Percentiles rank a stretch among this genome's conserved stretches.
phyloP scores from a whole-genome alignment of 1,140 invertebrate species.

The Drosophila ambigua region DNA sequence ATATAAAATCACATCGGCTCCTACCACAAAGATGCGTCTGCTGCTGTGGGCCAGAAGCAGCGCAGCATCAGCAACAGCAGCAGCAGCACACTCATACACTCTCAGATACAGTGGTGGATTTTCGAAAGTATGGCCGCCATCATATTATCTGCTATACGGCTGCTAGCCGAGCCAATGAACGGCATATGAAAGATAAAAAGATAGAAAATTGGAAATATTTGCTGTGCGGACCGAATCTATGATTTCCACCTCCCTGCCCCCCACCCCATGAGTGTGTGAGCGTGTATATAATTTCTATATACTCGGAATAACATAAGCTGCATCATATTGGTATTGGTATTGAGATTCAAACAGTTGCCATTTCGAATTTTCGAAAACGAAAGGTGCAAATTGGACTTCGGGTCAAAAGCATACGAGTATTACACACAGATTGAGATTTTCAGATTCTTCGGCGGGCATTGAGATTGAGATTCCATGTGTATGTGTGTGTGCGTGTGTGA shows the following conservation, averaged over 20 bases:
- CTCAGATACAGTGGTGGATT: slow-evolving; percentile 29
- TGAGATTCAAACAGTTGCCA: slow-evolving; percentile 67
- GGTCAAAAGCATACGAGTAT: slow-evolving; percentile 36
- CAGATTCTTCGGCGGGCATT: neutral
- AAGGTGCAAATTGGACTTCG: slow-evolving; percentile 68
- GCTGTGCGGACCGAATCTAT: slow-evolving; percentile 48
- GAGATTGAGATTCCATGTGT: neutral
- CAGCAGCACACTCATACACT: slow-evolving; percentile 51
- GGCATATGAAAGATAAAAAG: slow-evolving; percentile 74
- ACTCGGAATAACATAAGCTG: slow-evolving; percentile 31
- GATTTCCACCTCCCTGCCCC: slow-evolving; percentile 15
- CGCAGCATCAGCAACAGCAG: slow-evolving; percentile 42
- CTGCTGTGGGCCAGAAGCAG: slow-evolving; percentile 50
- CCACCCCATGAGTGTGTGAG: neutral
- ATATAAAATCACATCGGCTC: slow-evolving; percentile 74
- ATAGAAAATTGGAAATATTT: slow-evolving; percentile 81
- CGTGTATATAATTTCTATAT: slow-evolving; percentile 27
- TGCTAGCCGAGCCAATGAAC: slow-evolving; percentile 67
- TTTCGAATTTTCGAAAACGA: slow-evolving; percentile 73
- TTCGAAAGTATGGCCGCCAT: slow-evolving; percentile 69
- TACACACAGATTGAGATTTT: slow-evolving; percentile 11
- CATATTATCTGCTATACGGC: slow-evolving; percentile 50
- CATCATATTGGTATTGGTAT: slow-evolving; percentile 23
- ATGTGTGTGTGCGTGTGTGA: neutral
- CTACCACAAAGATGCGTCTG: slow-evolving; percentile 76